A percentile compares a stretch with the other conserved stretches of the same genome.
phyloP scores from a whole-genome alignment of 2,888 invertebrate species.

The Dendrolimus pini region DNA sequence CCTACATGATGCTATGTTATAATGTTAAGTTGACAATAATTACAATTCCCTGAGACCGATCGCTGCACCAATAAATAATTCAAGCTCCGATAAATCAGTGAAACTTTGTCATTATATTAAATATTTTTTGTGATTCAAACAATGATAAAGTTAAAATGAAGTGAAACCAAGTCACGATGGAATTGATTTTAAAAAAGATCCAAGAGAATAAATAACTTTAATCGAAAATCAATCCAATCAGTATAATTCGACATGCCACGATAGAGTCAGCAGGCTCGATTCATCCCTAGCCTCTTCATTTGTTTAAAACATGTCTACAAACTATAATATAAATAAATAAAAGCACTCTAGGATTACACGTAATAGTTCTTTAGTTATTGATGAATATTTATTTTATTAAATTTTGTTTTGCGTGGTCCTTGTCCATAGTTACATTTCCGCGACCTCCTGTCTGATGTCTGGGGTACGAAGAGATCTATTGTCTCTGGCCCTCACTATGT shows the following conservation, averaged over 20 bases:
- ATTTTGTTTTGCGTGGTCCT: too few relatives aligned
- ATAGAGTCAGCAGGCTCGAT: constrained; percentile 41
- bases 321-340: not conserved
- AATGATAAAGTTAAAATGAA: constrained; percentile 30
- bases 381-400: too few relatives aligned
- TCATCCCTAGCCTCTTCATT: constrained; percentile 23
- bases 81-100: not conserved
- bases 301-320: constrained; percentile 15
- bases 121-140: not conserved
- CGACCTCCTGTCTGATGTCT: too few relatives aligned
- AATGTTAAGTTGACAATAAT: too few relatives aligned
- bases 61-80: not conserved
- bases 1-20: too few relatives aligned
- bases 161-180: constrained; percentile 50
- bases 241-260: constrained; percentile 49
- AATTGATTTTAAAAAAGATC: constrained; percentile 45
- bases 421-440: too few relatives aligned
- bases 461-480: too few relatives aligned
- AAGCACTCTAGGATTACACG: too few relatives aligned
- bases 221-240: constrained; percentile 70
- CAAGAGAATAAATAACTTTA: constrained; percentile 41
- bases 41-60: too few relatives aligned
- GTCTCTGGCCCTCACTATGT: too few relatives aligned
- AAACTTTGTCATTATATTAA: not conserved
- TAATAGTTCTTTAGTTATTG: too few relatives aligned